Evolutionary conservation across 2,113 vertebrate genomes (phyloP).

Genomic region (Cervus canadensis): DNA sequence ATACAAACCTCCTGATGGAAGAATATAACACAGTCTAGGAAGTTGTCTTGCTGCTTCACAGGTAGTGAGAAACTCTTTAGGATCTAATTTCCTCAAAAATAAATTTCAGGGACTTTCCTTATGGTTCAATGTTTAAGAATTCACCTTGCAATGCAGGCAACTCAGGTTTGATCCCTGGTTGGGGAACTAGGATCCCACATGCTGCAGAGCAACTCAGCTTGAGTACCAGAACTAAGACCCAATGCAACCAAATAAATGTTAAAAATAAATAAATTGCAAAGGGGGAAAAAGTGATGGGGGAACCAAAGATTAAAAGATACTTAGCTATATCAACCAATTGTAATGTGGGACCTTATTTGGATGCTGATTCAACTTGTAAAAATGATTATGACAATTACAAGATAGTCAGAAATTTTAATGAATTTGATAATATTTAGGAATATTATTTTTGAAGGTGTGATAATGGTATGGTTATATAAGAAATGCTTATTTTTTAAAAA

Average conservation of each 20-base stretch:
- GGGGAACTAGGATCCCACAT: background rate
- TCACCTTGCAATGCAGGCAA: background rate
- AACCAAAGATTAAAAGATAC: background rate
- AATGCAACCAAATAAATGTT: background rate
- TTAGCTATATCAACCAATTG: background rate
- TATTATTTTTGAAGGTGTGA: background rate
- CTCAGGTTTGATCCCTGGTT: background rate
- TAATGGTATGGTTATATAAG: background rate
- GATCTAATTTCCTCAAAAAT: background rate
- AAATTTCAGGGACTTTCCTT: background rate
- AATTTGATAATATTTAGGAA: background rate
- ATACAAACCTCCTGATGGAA: background rate
- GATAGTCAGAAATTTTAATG: background rate
- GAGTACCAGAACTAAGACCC: background rate
- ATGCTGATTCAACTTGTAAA: background rate
- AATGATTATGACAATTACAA: background rate
- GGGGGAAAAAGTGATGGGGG: background rate
- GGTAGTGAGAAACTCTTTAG: background rate
- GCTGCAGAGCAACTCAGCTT: background rate
- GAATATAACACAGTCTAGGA: background rate
- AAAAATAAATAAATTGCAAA: background rate
- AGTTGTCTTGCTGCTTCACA: background rate
- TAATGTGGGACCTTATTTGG: background rate
- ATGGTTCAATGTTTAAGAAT: background rate
- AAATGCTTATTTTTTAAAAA: background rate